These are phyloP conservation scores for Aleiodes sp. DNA, from an alignment of 1,140 invertebrate species.

Conservation along the genomic window DNA sequence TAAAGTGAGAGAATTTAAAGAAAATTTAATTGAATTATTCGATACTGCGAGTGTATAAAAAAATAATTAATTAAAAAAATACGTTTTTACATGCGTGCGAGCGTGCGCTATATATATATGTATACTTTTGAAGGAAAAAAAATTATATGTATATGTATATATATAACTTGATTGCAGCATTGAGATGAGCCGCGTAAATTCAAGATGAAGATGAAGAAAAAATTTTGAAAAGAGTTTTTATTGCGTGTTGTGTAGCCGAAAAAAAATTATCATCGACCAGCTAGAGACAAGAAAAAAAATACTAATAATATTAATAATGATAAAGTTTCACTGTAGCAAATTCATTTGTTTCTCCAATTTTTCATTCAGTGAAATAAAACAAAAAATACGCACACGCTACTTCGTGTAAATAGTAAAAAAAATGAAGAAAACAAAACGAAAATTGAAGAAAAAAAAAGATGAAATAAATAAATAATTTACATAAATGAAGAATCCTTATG, in stretches of 20 bases:
- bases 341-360: conserved; percentile 6
- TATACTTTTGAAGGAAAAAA: not conserved
- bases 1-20: not conserved
- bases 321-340: conserved; percentile 14
- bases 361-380: not conserved
- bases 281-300: conserved; percentile 10
- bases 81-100: conserved; percentile 9
- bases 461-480: conserved; percentile 7
- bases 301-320: too few relatives aligned
- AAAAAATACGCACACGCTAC: conserved; percentile 15
- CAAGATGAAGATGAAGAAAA: not conserved
- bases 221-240: conserved; percentile 1
- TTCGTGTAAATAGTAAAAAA: conserved; percentile 16
- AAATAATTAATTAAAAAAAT: not conserved
- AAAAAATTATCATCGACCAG: conserved; percentile 10
- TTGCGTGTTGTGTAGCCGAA: conserved; percentile 15
- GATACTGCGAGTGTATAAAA: conserved; percentile 9
- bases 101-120: conserved; percentile 9
- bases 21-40: not conserved
- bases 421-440: not conserved
- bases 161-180: conserved; percentile 17
- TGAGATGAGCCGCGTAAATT: not conserved
- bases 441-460: conserved; percentile 29
- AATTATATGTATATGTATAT: conserved; percentile 5
- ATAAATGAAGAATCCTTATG: conserved; percentile 16